Conservation (phyloP, 2,888 invertebrate genomes). For the Troglohyphantes excavatus region DNA sequence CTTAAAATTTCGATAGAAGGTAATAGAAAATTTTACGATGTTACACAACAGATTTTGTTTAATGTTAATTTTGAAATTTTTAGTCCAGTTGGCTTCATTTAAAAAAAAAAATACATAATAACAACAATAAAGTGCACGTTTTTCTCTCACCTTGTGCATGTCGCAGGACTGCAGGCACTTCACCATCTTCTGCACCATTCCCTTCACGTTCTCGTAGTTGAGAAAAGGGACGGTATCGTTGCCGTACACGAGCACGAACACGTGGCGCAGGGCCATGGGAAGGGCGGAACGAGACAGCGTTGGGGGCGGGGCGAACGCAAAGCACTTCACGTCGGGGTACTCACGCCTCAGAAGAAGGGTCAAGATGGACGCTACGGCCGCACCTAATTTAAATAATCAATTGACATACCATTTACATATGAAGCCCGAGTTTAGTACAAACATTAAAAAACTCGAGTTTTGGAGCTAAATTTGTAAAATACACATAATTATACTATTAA, state of each 20-base stretch:
- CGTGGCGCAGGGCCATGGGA: background rate
- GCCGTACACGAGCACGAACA: slow-evolving; percentile 57
- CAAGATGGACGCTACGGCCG: slow-evolving; percentile 58
- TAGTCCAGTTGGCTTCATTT: no score
- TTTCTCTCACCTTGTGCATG: slow-evolving; percentile 65
- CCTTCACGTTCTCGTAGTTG: slow-evolving; percentile 60
- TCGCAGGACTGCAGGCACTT: slow-evolving; percentile 57
- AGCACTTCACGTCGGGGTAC: slow-evolving; percentile 55
- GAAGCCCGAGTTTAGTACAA: no score
- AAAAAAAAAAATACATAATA: no score
- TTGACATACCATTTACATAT: no score
- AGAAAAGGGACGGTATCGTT: slow-evolving; percentile 62
- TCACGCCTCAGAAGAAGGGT: slow-evolving; percentile 16
- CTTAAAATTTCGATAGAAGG: no score
- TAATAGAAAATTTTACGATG: no score
- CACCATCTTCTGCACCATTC: slow-evolving; percentile 41
- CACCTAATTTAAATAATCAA: slow-evolving; percentile 46
- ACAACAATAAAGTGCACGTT: no score
- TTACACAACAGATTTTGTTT: no score
- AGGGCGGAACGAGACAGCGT: slow-evolving; percentile 32
- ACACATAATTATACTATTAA: no score
- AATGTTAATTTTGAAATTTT: no score
- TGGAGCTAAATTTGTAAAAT: no score
- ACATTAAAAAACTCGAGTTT: no score
- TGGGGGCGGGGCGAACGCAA: slow-evolving; percentile 64